Conservation (phyloP, 2,888 invertebrate genomes). For the Perithous albicinctus region DNA sequence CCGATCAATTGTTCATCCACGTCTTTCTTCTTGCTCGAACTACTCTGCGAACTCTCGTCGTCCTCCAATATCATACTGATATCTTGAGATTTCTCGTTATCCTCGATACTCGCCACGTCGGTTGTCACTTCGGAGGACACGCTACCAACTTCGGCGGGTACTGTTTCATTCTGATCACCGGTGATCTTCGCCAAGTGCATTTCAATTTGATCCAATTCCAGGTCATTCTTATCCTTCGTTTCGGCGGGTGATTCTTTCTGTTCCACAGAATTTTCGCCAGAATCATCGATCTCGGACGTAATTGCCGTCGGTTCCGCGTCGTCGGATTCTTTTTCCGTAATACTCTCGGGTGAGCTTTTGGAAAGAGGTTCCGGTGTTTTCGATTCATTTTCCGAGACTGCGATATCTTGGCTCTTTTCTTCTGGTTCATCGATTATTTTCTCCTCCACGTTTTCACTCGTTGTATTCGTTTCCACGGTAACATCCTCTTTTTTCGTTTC, state of each 20-base stretch:
- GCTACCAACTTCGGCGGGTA: constrained; percentile 72
- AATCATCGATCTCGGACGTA: constrained; percentile 12
- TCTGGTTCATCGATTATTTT: constrained; percentile 59
- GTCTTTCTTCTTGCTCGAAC: constrained; percentile 73
- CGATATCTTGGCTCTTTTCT: constrained; percentile 27
- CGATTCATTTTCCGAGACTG: constrained; percentile 19
- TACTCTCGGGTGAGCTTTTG: constrained; percentile 28
- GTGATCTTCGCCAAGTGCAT: constrained; percentile 78
- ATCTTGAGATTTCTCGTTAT: constrained; percentile 78
- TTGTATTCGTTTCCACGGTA: constrained; percentile 46
- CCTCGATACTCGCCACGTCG: constrained; percentile 75
- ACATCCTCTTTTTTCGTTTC: constrained; percentile 31
- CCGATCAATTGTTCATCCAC: constrained; percentile 67
- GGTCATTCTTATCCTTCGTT: constrained; percentile 46
- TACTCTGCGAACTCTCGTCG: constrained; percentile 73
- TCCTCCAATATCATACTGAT: constrained; percentile 79
- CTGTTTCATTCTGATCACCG: constrained; percentile 75
- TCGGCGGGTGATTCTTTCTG: constrained; percentile 43
- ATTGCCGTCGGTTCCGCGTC: constrained; percentile 7
- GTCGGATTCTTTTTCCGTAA: constrained; percentile 47
- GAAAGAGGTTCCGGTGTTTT: constrained; percentile 40
- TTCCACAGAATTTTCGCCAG: constrained; percentile 44
- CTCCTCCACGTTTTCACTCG: constrained; percentile 56
- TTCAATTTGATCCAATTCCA: constrained; percentile 75
- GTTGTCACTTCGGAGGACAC: constrained; percentile 74